Evolutionary conservation across 1,140 invertebrate species (phyloP).

Genomic region (Bombus difficillimus): DNA sequence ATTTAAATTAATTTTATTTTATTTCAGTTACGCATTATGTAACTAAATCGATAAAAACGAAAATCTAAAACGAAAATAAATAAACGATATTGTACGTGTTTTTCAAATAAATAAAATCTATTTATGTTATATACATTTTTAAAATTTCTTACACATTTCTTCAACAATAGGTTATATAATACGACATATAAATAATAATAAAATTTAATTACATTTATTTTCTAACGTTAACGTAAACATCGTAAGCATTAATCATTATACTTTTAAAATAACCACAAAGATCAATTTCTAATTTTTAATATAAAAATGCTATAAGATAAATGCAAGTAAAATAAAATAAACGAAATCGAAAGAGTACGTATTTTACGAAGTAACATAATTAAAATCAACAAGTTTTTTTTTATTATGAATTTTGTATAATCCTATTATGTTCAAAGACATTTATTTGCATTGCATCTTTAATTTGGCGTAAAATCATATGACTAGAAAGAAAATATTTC

Average conservation of each 20-base stretch:
- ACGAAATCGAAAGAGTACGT: background rate
- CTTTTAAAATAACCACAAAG: background rate
- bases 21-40: slow-evolving; percentile 16
- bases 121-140: slow-evolving; percentile 24
- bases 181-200: slow-evolving; percentile 22
- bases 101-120: slow-evolving; percentile 38
- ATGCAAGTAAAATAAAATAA: background rate
- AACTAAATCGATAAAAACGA: slow-evolving; percentile 17
- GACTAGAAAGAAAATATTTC: slow-evolving; percentile 8
- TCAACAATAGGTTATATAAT: slow-evolving; percentile 15
- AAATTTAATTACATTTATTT: slow-evolving; percentile 4
- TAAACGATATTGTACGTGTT: slow-evolving; percentile 19
- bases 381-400: background rate
- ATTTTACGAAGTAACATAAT: background rate
- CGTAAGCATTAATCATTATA: slow-evolving; percentile 22
- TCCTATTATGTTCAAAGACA: background rate
- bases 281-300: background rate
- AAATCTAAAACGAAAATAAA: slow-evolving; percentile 2
- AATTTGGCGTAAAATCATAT: slow-evolving; percentile 7
- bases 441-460: slow-evolving; percentile 12
- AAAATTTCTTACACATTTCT: slow-evolving; percentile 19
- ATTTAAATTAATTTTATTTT: slow-evolving; percentile 43
- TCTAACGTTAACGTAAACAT: slow-evolving; percentile 37
- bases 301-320: background rate
- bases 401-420: no score